Percentiles rank a stretch among this genome's conserved stretches.
Evolutionary conservation across 2,113 vertebrate species (phyloP).

Genomic region (Vombatus ursinus): DNA sequence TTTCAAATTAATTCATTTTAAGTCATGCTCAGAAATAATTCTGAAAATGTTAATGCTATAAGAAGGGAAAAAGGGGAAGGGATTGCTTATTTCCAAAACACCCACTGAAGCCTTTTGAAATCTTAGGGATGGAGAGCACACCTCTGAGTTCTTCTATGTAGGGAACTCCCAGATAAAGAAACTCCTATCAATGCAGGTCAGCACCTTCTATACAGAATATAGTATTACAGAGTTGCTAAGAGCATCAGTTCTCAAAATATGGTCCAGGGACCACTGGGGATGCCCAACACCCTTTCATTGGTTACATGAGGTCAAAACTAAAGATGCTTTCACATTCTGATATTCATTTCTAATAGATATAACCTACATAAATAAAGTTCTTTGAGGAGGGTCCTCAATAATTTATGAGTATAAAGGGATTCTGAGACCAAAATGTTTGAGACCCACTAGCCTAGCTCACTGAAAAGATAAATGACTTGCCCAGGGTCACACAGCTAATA

Average conservation of each 20-base stretch:
- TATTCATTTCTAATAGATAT: not conserved
- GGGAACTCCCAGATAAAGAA: not conserved
- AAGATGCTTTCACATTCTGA: not conserved
- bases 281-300: not conserved
- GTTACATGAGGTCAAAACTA: not conserved
- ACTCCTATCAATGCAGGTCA: not conserved
- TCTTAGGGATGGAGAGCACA: not conserved
- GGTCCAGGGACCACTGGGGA: not conserved
- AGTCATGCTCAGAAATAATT: constrained; percentile 25
- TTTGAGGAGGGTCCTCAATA: not conserved
- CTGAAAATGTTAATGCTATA: constrained; percentile 5
- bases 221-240: not conserved
- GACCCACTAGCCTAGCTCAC: not conserved
- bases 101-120: not conserved
- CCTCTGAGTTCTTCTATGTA: not conserved
- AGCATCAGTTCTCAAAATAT: not conserved
- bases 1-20: constrained; percentile 48
- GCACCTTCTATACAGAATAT: not conserved
- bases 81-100: not conserved
- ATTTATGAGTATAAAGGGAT: not conserved
- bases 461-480: not conserved
- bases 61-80: not conserved
- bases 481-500: not conserved
- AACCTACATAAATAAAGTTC: not conserved
- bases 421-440: not conserved